Percentiles rank a stretch among this genome's conserved stretches.
phyloP scores from a whole-genome alignment of 2,113 vertebrate genomes.

The Charadrius vociferus region DNA sequence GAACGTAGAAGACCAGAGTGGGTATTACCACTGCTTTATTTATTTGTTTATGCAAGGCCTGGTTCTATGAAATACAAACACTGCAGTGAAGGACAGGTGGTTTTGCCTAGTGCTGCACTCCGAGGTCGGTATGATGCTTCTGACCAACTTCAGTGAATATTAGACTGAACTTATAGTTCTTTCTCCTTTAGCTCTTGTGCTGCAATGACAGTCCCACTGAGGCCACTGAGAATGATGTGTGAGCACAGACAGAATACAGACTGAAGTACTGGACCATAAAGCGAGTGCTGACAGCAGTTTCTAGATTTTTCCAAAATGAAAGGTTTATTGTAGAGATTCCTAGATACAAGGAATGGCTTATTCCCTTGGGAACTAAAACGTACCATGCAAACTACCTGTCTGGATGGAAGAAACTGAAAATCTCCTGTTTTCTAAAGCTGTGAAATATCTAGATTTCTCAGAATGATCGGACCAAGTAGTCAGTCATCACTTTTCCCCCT shows the following conservation, averaged over 20 bases:
- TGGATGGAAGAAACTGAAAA: neutral
- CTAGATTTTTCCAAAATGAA: neutral
- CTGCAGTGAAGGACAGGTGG: neutral
- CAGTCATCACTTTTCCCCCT: rapidly evolving
- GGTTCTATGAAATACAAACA: neutral
- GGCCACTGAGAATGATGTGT: neutral
- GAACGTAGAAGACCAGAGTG: neutral
- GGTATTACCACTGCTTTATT: neutral
- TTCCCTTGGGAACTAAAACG: neutral
- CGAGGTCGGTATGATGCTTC: neutral
- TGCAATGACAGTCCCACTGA: neutral
- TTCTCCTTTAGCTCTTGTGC: neutral
- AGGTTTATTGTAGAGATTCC: neutral
- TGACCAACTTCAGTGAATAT: neutral
- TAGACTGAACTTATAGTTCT: neutral
- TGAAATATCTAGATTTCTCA: neutral
- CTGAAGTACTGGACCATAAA: neutral
- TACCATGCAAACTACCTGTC: neutral
- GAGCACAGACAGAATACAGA: neutral
- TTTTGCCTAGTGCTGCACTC: neutral
- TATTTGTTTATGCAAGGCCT: neutral
- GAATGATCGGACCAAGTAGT: neutral
- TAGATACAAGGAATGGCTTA: neutral
- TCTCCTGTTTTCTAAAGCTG: neutral
- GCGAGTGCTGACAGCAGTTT: neutral